Conservation (phyloP, 2,797 vertebrate species). For the Nothura maculosa region DNA sequence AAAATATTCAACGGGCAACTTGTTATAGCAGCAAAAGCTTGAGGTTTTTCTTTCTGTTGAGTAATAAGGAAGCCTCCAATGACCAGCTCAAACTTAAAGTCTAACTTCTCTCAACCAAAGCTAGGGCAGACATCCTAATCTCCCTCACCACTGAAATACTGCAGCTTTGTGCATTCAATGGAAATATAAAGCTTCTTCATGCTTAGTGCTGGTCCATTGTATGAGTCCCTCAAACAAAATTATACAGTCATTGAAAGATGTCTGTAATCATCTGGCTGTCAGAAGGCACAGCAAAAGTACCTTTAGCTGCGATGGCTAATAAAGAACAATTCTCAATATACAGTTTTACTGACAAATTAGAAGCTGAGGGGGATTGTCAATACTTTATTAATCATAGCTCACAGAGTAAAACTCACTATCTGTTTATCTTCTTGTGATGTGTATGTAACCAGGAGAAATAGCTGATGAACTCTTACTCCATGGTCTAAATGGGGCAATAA, state of each 20-base stretch:
- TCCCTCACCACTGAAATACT: neutral
- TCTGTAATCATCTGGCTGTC: neutral
- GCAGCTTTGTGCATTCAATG: neutral
- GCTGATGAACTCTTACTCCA: neutral
- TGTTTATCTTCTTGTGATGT: neutral
- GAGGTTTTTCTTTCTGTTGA: neutral
- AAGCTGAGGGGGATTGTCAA: neutral
- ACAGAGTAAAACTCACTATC: neutral
- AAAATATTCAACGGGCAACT: neutral
- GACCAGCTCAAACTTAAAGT: neutral
- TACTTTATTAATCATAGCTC: neutral
- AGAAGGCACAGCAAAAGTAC: constrained; percentile 42
- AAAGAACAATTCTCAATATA: neutral
- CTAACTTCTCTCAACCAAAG: neutral
- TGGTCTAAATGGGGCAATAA: neutral
- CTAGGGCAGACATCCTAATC: neutral
- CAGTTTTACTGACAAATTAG: neutral
- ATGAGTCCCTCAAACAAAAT: neutral
- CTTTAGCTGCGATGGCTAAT: neutral
- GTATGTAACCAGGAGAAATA: neutral
- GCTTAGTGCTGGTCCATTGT: accelerated
- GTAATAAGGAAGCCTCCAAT: neutral
- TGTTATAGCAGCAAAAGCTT: neutral
- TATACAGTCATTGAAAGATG: neutral
- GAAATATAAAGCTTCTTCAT: neutral